A percentile compares a stretch with the other conserved stretches of the same genome.
These are phyloP conservation scores for Oscarella lobularis DNA, from an alignment of 37 sponge, comb jelly and placozoan species.

Conservation along the genomic window DNA sequence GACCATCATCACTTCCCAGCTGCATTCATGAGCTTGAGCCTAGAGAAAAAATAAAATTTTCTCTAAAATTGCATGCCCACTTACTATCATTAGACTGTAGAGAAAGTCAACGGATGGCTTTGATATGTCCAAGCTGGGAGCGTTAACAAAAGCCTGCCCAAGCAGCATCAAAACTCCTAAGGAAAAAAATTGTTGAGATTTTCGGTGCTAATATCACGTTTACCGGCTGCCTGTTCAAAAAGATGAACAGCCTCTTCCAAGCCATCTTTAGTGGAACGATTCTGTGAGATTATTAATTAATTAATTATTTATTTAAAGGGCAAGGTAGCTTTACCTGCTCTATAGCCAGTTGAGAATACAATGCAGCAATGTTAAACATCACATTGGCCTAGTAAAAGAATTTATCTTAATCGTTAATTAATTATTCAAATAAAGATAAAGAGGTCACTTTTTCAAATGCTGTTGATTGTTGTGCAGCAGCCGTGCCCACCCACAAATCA, in stretches of 20 bases:
- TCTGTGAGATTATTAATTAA: neutral
- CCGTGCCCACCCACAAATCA: neutral
- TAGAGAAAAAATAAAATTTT: neutral
- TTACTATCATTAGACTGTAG: neutral
- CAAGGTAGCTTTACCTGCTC: neutral
- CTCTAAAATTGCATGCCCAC: neutral
- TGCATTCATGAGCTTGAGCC: neutral
- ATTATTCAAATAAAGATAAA: neutral
- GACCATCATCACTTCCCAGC: neutral
- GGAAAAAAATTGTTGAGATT: too few species aligned
- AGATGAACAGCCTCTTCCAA: neutral
- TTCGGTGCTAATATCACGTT: too few species aligned
- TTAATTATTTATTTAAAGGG: neutral
- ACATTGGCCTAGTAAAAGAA: neutral
- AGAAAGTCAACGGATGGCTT: neutral
- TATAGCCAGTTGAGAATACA: neutral
- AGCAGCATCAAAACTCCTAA: neutral
- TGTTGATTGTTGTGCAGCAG: neutral
- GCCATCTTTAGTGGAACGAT: neutral
- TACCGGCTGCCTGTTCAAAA: neutral
- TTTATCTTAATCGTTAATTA: neutral
- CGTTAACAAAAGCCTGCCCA: neutral
- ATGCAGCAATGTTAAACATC: neutral
- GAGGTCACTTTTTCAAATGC: constrained; percentile 2
- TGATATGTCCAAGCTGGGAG: neutral